These are phyloP conservation scores for Euura saliciscinereae DNA, from an alignment of 1,140 invertebrate species.

Conservation along the genomic window DNA sequence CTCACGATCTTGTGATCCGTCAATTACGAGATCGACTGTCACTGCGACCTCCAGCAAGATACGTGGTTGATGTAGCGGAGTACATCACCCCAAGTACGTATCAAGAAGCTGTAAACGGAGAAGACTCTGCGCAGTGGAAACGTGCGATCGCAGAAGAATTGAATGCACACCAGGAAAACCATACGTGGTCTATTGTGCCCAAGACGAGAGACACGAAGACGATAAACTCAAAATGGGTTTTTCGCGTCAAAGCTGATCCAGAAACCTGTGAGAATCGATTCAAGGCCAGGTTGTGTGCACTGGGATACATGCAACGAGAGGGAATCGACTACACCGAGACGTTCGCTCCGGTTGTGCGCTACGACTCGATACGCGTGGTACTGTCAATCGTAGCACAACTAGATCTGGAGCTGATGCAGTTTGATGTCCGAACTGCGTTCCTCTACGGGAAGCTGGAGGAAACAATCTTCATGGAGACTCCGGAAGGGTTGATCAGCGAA, in stretches of 20 bases:
- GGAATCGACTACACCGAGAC: conserved; percentile 30
- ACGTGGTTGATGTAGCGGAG: conserved; percentile 1
- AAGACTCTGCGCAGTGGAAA: conserved; percentile 33
- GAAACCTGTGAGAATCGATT: conserved; percentile 13
- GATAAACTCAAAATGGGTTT: conserved; percentile 43
- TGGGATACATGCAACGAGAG: conserved; percentile 34
- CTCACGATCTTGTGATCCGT: no score
- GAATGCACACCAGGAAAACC: conserved; percentile 30
- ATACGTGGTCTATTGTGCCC: conserved; percentile 36
- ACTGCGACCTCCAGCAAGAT: not conserved
- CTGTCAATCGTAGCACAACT: conserved; percentile 22
- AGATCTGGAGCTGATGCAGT: conserved; percentile 24
- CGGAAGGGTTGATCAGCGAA: conserved; percentile 31
- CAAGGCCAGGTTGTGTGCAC: conserved; percentile 27
- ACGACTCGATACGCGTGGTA: conserved; percentile 38
- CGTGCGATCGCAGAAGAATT: conserved; percentile 39
- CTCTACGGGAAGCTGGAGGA: conserved; percentile 16
- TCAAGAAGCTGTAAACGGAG: conserved; percentile 28
- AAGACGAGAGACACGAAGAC: conserved; percentile 27
- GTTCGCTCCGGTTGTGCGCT: no score
- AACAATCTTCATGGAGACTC: conserved; percentile 39
- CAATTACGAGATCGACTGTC: conserved; percentile 9
- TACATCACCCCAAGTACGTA: conserved; percentile 24
- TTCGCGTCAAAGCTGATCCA: conserved; percentile 35
- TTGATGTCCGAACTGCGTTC: conserved; percentile 37